Conservation (phyloP, 2,888 invertebrate genomes). For the Protophormia terraenovae region DNA sequence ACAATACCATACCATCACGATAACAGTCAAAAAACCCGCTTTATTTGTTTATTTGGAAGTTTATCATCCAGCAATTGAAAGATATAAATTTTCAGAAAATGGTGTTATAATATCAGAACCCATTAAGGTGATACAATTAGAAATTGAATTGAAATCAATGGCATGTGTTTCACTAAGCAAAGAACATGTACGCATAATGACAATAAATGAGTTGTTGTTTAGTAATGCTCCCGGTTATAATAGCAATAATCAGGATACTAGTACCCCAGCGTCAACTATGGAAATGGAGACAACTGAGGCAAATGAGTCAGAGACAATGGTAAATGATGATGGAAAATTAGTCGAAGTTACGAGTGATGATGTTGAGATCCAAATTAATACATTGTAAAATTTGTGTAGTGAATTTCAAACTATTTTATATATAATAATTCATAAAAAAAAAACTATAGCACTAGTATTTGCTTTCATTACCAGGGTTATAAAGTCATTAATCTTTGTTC, state of each 20-base stretch:
- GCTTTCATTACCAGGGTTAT: neutral
- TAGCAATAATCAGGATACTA: neutral
- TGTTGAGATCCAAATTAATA: neutral
- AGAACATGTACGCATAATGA: conserved; percentile 73
- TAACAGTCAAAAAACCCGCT: conserved; percentile 76
- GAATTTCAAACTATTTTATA: neutral
- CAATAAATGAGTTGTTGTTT: conserved; percentile 76
- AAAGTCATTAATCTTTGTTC: neutral
- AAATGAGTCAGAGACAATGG: neutral
- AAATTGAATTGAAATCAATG: conserved; percentile 70
- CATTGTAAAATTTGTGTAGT: neutral
- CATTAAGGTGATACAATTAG: conserved; percentile 75
- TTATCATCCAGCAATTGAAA: conserved; percentile 70
- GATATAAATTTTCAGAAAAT: conserved; percentile 77
- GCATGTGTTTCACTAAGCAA: conserved; percentile 70
- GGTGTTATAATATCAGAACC: conserved; percentile 79
- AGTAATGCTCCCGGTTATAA: neutral
- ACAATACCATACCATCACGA: conserved; percentile 72
- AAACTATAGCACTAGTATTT: too few species aligned
- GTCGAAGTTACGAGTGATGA: neutral
- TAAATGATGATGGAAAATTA: neutral
- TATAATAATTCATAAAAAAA: too few species aligned
- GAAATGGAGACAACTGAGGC: neutral
- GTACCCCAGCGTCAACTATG: neutral
- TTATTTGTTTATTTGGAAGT: conserved; percentile 79